Base-by-base conservation (phyloP, 2,113 vertebrate species). In the Salvelinus alpinus region DNA sequence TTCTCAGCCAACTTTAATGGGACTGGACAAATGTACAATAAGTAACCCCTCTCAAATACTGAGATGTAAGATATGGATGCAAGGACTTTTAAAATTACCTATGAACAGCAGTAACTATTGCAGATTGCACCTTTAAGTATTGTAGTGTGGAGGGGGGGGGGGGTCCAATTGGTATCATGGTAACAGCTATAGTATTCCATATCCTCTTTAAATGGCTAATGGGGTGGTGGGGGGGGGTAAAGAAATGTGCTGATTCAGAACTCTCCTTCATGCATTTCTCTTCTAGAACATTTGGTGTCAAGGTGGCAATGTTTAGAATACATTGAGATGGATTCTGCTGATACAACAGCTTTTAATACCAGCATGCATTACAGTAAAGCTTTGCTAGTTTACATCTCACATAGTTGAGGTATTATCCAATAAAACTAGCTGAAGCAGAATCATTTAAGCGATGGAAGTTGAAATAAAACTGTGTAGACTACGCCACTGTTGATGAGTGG, bases 141-240 rank as follows among this genome's bases (percentile, higher is more conserved):
- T 71, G 74, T 57, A 31, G 51, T n/a, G 51, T 34, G 5, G 31
- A 0, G 31, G 5, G n/a, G 47, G 12, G 2, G 22, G 25, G 12
- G 14, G 34, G 62, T 0, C 72, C 77, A 80, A 22, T 73, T 80
- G 27, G 27, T 20, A 38, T 81, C 74, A 75, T 74, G 76, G 13
- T 77, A 72, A 18, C 38, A 65, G 71, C 73, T 64, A 14, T 29
- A 25, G 79, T 7, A 47, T 65, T 71, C 77, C 31, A 66, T 68
- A 69, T 29, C 44, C 31, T 5, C 27, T 5, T 65, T 20, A 64
- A 16, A 7, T 67, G 27, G 3, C 5, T 67, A 67, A 67, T 38
- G 20, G 68, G 71, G 64, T 44, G 31, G 34, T 60, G 24, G 74
- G 64, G 62, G 31, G 34, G 65, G 34, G 68, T 9, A 20, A 64